These are phyloP conservation scores for Drosophila sturtevanti DNA, from an alignment of 1,140 invertebrate species.

Conservation along the genomic window DNA sequence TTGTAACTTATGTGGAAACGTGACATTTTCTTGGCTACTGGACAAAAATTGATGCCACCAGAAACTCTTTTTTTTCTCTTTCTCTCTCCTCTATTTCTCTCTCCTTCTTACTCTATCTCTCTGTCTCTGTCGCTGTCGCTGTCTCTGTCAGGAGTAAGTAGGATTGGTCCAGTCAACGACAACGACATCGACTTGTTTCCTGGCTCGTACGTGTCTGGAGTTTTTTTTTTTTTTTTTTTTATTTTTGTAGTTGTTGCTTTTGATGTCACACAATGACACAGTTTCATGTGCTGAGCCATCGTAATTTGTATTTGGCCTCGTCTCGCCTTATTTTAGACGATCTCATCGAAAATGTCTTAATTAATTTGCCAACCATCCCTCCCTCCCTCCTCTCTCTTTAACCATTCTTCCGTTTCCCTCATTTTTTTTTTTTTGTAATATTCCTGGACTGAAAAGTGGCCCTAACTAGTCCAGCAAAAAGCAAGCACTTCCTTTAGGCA, in stretches of 20 bases:
- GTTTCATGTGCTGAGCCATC: constrained; percentile 65
- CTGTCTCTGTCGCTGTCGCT: no score
- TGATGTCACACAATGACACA: constrained; percentile 72
- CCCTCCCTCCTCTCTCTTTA: no score
- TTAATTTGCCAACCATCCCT: constrained; percentile 62
- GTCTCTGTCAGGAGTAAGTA: neutral
- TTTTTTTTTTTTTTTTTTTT: constrained; percentile 42
- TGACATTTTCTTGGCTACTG: constrained; percentile 81
- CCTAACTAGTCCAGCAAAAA: constrained; percentile 26
- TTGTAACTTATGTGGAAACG: constrained; percentile 79
- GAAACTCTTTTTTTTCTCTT: neutral
- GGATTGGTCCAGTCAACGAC: constrained; percentile 29
- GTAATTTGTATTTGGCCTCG: constrained; percentile 62
- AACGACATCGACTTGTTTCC: constrained; percentile 53
- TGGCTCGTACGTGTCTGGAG: constrained; percentile 74
- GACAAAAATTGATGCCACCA: constrained; percentile 78
- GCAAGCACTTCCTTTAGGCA: constrained; percentile 14
- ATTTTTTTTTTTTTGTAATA: neutral
- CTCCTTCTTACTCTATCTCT: no score
- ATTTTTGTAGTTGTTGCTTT: constrained; percentile 31
- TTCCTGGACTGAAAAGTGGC: constrained; percentile 34
- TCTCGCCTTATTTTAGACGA: constrained; percentile 58
- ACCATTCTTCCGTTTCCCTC: neutral
- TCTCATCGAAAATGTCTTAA: constrained; percentile 80
- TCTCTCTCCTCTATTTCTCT: neutral